phyloP scores from a whole-genome alignment of 2,113 vertebrate species.

The Chunga burmeisteri region DNA sequence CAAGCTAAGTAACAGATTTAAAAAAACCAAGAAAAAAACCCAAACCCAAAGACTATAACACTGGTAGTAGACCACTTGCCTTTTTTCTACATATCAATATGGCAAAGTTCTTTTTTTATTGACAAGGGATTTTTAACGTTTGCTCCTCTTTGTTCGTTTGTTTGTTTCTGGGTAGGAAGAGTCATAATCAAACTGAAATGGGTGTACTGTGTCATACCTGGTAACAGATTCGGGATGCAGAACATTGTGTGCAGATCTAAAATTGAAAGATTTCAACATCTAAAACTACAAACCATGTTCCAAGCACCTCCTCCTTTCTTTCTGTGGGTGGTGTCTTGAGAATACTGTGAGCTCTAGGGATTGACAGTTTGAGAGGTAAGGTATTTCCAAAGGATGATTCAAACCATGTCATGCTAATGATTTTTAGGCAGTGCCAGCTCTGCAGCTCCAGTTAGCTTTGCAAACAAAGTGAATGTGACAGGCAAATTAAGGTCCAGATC shows the following conservation, averaged over 20 bases:
- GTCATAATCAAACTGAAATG: neutral
- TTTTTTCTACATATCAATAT: neutral
- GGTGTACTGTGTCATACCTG: neutral
- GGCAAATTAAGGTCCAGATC: neutral
- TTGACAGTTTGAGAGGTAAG: constrained; percentile 7
- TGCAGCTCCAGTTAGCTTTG: neutral
- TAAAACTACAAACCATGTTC: neutral
- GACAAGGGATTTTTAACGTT: neutral
- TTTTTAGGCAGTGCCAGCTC: constrained; percentile 8
- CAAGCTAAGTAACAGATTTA: neutral
- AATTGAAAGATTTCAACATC: neutral
- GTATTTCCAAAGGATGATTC: constrained; percentile 31
- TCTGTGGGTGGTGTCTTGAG: constrained; percentile 8
- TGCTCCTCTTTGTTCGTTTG: neutral
- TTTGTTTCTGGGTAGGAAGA: neutral
- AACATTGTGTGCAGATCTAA: neutral
- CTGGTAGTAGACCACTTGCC: neutral
- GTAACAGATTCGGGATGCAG: neutral
- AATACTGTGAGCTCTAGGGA: neutral
- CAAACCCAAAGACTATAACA: neutral
- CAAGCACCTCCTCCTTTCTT: constrained; percentile 19
- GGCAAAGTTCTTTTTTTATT: neutral
- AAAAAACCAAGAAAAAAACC: neutral
- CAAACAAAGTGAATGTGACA: neutral
- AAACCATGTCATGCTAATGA: neutral